Base-by-base conservation (phyloP, 2,888 invertebrate genomes). In the Polia nebulosa region DNA sequence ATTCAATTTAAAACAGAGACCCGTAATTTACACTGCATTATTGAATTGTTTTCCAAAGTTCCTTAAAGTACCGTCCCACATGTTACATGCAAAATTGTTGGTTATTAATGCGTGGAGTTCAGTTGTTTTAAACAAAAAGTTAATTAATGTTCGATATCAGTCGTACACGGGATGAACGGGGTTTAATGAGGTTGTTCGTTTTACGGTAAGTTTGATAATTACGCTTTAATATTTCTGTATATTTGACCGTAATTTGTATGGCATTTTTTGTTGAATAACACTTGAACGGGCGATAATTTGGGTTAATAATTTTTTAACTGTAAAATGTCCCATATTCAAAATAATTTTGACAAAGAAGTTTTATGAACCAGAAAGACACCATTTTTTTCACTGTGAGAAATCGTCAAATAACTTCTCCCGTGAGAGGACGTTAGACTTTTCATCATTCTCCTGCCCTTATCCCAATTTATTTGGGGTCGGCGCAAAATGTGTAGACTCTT, bases 71-170 rank as follows among this genome's bases (percentile, higher is more conserved):
- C 25, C 27, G 34, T 15, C 45, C 17, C 32, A 41, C 56, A 75
- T 44, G 53, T 61, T 75, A 61, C 61, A 36, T 22, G 72, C 77
- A 71, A 49, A 71, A 45, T 71, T 55, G 47, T 58, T 53, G 44
- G 15, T 76, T 76, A 76, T 76, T 74, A 74, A 71, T 56, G 68
- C 22, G 32, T 55, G 41, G 47, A 63, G 74, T 58, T 70, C 34
- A 20, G 44, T 63, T 72, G 58, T 56, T 55, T 36, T 32, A n/a
- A 76, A 72, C 67, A 80, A 80, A 63, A 72, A 62, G 52, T 63
- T 63, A 53, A 76, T 72, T 63, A 51, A 76, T 76, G 36, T 67
- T 66, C 57, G 57, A 66, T 60, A 76, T 49, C 61, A 72, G 57
- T 45, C 34, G 53, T 29, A 59, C 45, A 58, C 41, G 47, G 57